Percentiles rank a stretch among this genome's conserved stretches.
phyloP scores from a whole-genome alignment of 2,888 invertebrate genomes.

The Leptinotarsa juncta region DNA sequence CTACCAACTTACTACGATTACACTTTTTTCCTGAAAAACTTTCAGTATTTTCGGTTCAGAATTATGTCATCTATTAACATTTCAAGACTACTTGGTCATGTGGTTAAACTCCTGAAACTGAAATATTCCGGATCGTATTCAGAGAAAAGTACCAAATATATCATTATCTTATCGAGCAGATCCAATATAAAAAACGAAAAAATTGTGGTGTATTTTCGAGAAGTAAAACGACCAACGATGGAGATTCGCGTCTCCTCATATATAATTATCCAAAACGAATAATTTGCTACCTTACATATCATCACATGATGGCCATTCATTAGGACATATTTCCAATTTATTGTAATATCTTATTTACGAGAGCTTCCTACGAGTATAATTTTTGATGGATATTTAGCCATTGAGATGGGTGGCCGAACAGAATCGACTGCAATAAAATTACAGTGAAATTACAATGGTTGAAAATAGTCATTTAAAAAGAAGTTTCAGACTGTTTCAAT shows the following conservation, averaged over 20 bases:
- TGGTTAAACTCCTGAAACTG: background rate
- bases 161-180: constrained; percentile 20
- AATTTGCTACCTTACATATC: constrained; percentile 27
- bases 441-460: constrained; percentile 17
- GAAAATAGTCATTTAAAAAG: background rate
- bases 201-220: background rate
- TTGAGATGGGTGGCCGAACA: constrained; percentile 24
- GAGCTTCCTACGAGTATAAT: constrained; percentile 10
- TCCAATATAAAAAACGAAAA: constrained; percentile 8
- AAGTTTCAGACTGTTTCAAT: background rate
- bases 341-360: constrained; percentile 26
- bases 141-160: background rate
- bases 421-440: constrained; percentile 16
- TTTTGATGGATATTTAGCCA: constrained; percentile 18
- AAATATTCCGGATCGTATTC: background rate
- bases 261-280: constrained; percentile 24
- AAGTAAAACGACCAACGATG: constrained; percentile 9
- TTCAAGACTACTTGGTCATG: background rate
- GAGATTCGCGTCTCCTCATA: constrained; percentile 9
- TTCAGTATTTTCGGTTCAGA: too few relatives aligned
- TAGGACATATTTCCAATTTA: constrained; percentile 19
- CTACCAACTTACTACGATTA: too few relatives aligned
- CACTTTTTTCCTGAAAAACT: too few relatives aligned
- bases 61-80: too few relatives aligned
- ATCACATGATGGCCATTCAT: constrained; percentile 17